Conservation (phyloP, 2,797 vertebrate genomes). For the Phataginus tetradactyla region DNA sequence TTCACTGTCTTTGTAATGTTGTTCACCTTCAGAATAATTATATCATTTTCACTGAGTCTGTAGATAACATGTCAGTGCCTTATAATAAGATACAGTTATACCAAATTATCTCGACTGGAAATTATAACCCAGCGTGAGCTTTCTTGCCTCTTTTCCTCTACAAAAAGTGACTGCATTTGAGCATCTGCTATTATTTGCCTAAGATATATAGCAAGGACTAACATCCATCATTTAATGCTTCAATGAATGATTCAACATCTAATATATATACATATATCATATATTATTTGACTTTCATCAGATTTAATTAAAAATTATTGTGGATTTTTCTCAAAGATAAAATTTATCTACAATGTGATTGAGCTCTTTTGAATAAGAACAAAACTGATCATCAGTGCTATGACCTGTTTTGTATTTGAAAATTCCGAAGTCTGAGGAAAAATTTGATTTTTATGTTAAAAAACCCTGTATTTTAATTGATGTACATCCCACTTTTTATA, state of each 20-base stretch:
- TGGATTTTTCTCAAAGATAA: background rate
- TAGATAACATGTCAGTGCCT: background rate
- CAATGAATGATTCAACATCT: background rate
- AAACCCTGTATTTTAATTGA: background rate
- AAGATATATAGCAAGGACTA: background rate
- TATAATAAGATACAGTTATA: background rate
- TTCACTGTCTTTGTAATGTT: background rate
- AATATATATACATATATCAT: background rate
- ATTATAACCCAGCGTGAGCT: background rate
- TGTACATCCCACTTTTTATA: background rate
- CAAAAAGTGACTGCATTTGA: background rate
- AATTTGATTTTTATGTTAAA: background rate
- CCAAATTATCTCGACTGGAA: background rate
- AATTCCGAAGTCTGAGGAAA: background rate
- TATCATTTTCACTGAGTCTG: background rate
- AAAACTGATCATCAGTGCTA: background rate
- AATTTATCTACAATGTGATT: background rate
- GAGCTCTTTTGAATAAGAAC: background rate
- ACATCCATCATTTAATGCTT: background rate
- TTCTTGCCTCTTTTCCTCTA: background rate
- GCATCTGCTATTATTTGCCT: background rate
- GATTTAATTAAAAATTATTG: background rate
- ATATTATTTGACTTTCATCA: background rate
- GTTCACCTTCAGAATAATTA: background rate
- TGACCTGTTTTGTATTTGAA: background rate